These are phyloP conservation scores for Peromyscus melanophrys DNA, from an alignment of 2,797 vertebrate species.

Conservation along the genomic window DNA sequence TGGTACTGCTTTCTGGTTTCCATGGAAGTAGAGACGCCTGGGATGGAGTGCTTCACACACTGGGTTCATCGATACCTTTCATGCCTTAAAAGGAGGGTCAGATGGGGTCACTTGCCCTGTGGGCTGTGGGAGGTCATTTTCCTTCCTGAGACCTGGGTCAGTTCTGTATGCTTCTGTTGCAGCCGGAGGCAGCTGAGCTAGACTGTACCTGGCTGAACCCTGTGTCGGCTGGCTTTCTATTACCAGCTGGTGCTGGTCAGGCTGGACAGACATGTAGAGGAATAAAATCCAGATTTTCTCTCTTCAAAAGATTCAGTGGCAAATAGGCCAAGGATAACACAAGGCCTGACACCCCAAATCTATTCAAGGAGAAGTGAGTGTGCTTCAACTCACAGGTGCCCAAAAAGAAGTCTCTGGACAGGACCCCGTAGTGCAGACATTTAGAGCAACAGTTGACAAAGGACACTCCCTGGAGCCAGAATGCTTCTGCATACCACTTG, in stretches of 20 bases:
- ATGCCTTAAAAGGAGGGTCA: not conserved
- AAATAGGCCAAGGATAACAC: not conserved
- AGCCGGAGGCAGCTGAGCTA: not conserved
- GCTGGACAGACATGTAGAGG: not conserved
- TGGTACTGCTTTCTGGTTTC: not conserved
- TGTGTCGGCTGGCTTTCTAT: not conserved
- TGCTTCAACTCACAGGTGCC: not conserved
- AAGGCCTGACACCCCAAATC: not conserved
- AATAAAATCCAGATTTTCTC: not conserved
- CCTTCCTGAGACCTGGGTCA: not conserved
- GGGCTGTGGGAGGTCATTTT: accelerated
- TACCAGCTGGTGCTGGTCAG: not conserved
- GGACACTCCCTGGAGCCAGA: not conserved
- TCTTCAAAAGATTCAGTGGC: not conserved
- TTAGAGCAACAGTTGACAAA: not conserved
- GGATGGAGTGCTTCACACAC: not conserved
- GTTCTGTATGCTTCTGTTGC: not conserved
- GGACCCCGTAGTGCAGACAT: not conserved
- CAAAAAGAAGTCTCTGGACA: not conserved
- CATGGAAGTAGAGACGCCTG: not conserved
- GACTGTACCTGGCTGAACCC: not conserved
- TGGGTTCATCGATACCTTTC: not conserved
- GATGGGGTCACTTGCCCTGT: accelerated
- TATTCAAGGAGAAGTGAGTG: not conserved
- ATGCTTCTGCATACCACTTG: no score